Evolutionary conservation across 2,797 vertebrate genomes (phyloP).

Genomic region (Acropternis orthonyx): DNA sequence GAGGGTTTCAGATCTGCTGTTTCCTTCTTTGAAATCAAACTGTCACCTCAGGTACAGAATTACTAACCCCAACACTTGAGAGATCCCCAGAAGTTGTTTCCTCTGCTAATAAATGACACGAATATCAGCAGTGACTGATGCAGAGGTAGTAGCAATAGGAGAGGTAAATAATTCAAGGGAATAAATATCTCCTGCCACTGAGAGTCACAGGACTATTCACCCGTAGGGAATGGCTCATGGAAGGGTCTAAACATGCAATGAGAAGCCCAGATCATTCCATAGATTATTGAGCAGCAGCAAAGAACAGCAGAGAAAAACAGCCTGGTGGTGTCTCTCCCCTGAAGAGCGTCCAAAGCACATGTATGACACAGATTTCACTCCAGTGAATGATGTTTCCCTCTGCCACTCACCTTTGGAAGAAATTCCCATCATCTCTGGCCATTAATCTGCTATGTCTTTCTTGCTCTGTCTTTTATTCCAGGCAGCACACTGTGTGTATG

Average conservation of each 20-base stretch:
- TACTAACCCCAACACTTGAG: neutral
- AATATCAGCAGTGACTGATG: neutral
- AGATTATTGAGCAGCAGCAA: neutral
- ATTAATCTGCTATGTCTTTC: accelerated
- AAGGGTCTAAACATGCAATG: neutral
- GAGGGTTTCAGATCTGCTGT: neutral
- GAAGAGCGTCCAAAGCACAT: neutral
- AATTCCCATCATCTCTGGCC: neutral
- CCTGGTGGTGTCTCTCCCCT: neutral
- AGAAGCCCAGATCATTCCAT: neutral
- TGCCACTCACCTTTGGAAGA: neutral
- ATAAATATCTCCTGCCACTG: neutral
- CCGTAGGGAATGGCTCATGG: neutral
- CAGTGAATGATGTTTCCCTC: neutral
- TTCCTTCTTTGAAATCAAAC: neutral
- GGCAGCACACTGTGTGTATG: accelerated
- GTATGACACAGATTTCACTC: neutral
- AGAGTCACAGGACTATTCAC: neutral
- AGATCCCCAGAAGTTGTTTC: neutral
- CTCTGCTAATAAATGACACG: neutral
- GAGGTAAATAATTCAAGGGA: neutral
- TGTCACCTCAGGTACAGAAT: neutral
- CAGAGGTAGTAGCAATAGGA: neutral
- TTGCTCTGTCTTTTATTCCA: neutral
- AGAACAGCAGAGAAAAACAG: neutral